Conservation (phyloP, 1,140 invertebrate species). For the Leptopilina boulardi region DNA sequence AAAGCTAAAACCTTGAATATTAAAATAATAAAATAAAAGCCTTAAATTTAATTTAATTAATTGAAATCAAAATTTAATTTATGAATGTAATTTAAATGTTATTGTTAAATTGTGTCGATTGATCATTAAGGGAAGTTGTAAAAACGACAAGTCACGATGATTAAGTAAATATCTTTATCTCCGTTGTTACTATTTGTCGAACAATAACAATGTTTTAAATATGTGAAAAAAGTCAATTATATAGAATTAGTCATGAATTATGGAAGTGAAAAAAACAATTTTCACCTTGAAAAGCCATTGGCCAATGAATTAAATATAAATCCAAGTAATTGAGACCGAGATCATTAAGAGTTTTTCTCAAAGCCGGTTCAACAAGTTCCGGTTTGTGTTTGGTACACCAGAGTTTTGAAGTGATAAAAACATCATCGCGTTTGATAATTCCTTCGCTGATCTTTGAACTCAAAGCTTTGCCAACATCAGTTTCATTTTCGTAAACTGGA, state of each 20-base stretch:
- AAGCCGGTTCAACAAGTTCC: constrained; percentile 73
- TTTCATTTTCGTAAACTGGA: constrained; percentile 86
- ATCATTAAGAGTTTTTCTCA: constrained; percentile 79
- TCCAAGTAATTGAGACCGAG: constrained; percentile 85
- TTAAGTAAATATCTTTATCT: neutral
- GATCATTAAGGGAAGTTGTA: neutral
- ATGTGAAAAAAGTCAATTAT: neutral
- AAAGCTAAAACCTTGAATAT: no score
- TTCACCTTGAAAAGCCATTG: constrained; percentile 77
- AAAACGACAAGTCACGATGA: neutral
- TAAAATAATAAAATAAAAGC: neutral
- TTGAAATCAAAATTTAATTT: no score
- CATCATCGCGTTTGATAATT: constrained; percentile 82
- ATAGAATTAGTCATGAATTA: neutral
- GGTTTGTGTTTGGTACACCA: constrained; percentile 77
- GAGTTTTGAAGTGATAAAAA: constrained; percentile 79
- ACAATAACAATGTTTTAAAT: neutral
- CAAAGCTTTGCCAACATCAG: constrained; percentile 88
- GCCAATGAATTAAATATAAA: constrained; percentile 89
- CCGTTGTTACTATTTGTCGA: no score
- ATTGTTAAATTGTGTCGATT: no score
- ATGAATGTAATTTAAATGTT: no score
- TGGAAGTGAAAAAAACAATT: no score
- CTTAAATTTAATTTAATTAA: no score
- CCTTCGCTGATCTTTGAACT: constrained; percentile 84